Evolutionary conservation across 35 echinoderm and acorn worm species (phyloP).

Genomic region (Acanthaster planci): DNA sequence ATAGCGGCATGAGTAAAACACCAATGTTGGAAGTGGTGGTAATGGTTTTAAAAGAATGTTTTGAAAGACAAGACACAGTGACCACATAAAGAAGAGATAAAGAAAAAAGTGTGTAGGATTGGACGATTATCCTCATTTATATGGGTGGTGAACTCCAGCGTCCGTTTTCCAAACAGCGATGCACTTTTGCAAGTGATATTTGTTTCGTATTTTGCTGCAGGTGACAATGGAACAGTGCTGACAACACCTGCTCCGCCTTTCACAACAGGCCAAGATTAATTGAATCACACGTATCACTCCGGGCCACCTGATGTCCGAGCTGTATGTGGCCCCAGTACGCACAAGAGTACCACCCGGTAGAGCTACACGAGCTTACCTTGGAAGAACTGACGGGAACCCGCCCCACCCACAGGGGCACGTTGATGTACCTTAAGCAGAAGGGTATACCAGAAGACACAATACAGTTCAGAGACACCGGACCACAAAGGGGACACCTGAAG

Average conservation of each 20-base stretch:
- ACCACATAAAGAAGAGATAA: too few relatives aligned
- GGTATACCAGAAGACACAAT: slow-evolving; percentile 12
- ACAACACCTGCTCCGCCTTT: background rate
- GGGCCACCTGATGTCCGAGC: background rate
- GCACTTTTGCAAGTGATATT: background rate
- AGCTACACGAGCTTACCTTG: slow-evolving; percentile 28
- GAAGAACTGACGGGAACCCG: slow-evolving; percentile 43
- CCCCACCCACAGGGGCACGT: slow-evolving; percentile 30
- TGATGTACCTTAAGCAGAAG: slow-evolving; percentile 37
- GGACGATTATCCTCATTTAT: too few relatives aligned
- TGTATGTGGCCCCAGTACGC: slow-evolving; percentile 24
- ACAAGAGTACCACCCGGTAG: slow-evolving; percentile 17
- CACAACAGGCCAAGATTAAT: too few relatives aligned
- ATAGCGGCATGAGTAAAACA: too few relatives aligned
- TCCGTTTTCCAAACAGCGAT: too few relatives aligned
- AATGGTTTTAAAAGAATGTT: too few relatives aligned
- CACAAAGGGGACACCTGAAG: background rate
- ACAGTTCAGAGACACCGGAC: background rate
- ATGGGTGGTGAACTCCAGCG: too few relatives aligned
- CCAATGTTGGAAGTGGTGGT: too few relatives aligned
- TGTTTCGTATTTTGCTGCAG: slow-evolving; percentile 1
- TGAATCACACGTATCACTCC: background rate
- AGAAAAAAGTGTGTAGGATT: too few relatives aligned
- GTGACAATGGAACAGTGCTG: background rate
- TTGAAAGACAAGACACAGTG: too few relatives aligned